Base-by-base conservation (phyloP, 2,797 vertebrate genomes). In the Nannoperca obscura region DNA sequence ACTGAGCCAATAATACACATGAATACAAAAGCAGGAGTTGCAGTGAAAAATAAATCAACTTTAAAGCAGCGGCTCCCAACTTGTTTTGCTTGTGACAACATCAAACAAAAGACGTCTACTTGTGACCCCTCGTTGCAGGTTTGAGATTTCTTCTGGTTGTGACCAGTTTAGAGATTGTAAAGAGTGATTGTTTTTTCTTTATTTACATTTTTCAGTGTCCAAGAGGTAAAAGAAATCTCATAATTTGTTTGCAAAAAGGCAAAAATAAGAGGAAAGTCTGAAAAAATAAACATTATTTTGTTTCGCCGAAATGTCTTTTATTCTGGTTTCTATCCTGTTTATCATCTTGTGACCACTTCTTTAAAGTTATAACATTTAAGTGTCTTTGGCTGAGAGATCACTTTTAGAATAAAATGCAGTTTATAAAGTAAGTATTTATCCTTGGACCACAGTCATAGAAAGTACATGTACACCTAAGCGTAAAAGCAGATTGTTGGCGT, bases 21-120 rank as follows among this genome's bases (percentile, higher is more conserved):
- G 50, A 14, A 63, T 24, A 24, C 34, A 36, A 47, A 63, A 81
- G 83, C 55, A 67, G 74, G 59, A 76, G 60, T 1, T 20, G 8
- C 10, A 53, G 9, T 42, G 34, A 55, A 81, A 50, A 86, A 66
- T 46, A 74, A 78, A 74, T 34, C 0, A 0, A 58, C 60, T 46
- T 69, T 22, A 22, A 44, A 59, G 57, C 11, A 22, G 11, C n/a
- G 7, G 46, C 22, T 78, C 8, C 14, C 7, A 34, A 59, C 22
- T 47, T 52, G 22, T 47, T 22, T 22, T 42, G 15, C 40, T 64
- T 65, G 38, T 24, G 8, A 36, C 5, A 61, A 34, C 8, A 27
- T 52, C 11, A 44, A 58, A 76, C n/a, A 38, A 74, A 61, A 47
- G 3, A 47, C 19, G 12, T 57, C 15, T 42, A 36, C 14, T 10